Base-by-base conservation (phyloP, 2,797 vertebrate genomes). In the Amniataba percoides region DNA sequence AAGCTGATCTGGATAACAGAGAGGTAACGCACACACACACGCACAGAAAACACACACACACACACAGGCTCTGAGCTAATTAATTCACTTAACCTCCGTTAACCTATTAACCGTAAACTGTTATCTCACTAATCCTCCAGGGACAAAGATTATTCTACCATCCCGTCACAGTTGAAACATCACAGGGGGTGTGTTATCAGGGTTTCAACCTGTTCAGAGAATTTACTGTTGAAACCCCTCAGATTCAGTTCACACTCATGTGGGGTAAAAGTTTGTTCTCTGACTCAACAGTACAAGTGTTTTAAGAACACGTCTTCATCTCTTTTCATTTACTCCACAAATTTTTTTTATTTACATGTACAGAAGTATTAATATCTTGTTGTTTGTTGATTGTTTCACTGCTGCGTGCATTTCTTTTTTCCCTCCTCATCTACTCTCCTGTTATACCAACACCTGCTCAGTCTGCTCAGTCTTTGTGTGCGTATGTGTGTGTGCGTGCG, bases 1-100 rank as follows among this genome's bases (percentile, higher is more conserved):
- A 99, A 88, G 98, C 98, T 4, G 97, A 99, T 89, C 93, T 97
- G 88, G 98, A 99, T 86, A 99, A 99, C 91, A 95, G 97, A 67
- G 97, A 99, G 97, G 98, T 99, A 91, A 87, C 7, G 27, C 48
- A 59, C 39, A 60, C 27, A 56, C 62, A 68, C 65, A 53, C 27
- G 36, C 10, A 53, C 42, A 34, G 27, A 31, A 31, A 31, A 31
- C 51, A 57, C 57, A 61, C 65, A 59, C 61, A 43, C 16, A 68
- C 40, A 58, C 11, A 45, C 34, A 48, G 3, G 46, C 51, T 8
- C 7, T 62, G 25, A 58, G 82, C 73, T 88, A 86, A 90, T 90
- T 88, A 75, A 87, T 77, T 72, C 48, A 74, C 59, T 84, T 87
- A 86, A 73, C 80, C 80, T 79, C 62, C 39, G 16, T 34, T 77